These are phyloP conservation scores for Helicoverpa armigera DNA, from an alignment of 1,140 invertebrate genomes.

Conservation along the genomic window DNA sequence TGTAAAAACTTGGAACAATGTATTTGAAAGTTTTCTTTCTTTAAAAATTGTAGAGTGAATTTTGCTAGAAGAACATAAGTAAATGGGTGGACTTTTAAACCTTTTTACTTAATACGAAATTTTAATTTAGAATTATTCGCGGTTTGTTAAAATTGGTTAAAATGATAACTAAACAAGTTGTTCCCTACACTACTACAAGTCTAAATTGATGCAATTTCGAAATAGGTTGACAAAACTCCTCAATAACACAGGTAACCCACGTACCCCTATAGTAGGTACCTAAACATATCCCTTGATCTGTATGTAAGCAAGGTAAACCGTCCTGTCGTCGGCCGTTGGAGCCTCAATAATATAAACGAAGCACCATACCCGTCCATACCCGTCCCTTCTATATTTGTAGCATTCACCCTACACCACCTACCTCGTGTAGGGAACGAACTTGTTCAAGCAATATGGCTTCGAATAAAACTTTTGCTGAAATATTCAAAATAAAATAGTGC, in stretches of 20 bases:
- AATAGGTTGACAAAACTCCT: conserved; percentile 18
- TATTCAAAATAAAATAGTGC: conserved; percentile 39
- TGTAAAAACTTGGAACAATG: not conserved
- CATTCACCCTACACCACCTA: conserved; percentile 64
- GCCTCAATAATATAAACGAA: conserved; percentile 85
- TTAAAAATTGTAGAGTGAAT: not conserved
- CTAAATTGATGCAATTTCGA: not conserved
- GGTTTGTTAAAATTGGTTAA: too few relatives aligned
- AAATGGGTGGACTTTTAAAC: too few relatives aligned
- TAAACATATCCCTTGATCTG: conserved; percentile 53
- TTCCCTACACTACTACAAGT: not conserved
- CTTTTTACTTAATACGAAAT: too few relatives aligned
- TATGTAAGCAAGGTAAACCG: conserved; percentile 76
- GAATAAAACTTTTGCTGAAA: conserved; percentile 54
- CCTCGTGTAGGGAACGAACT: conserved; percentile 25
- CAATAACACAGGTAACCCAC: conserved; percentile 7
- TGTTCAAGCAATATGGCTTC: conserved; percentile 48
- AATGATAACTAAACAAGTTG: too few relatives aligned
- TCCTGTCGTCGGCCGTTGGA: conserved; percentile 60
- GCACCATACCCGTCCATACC: conserved; percentile 66
- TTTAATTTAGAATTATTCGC: too few relatives aligned
- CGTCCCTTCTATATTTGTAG: conserved; percentile 70
- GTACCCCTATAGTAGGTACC: conserved; percentile 20
- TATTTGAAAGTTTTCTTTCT: not conserved
- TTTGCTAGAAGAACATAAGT: not conserved